Evolutionary conservation across 2,888 invertebrate genomes (phyloP), one percentile per base, ranked within the genome.

Genomic region (Cephonodes hylas): DNA sequence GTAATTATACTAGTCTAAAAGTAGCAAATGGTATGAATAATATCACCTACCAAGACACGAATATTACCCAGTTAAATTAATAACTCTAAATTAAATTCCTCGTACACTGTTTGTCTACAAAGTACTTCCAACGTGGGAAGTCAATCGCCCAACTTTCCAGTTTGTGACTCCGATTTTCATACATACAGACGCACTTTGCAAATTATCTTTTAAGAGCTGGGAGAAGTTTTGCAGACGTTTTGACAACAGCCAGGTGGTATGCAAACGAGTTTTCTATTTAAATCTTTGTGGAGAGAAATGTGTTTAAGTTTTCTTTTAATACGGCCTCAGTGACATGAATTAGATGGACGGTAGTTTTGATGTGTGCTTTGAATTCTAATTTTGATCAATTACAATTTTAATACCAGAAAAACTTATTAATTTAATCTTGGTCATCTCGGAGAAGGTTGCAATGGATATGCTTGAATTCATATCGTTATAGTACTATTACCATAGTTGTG

Each of bases 181-280:
- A 59, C 31, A 22, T 13, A 59, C 31, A 31, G 13, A 34, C 10
- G 31, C 18, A 59, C 44, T 59, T 59, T 18, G 1, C 22, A 34
- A 59, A 45, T 59, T 59, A 45, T 46, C 45, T 45, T 22, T 31
- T 45, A 22, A 45, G 31, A 20, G 22, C n/a, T 45, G 34, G n/a
- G 44, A 20, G 57, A 57, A 57, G 34, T 31, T 38, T 34, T 34
- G 34, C 2, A 20, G 25, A 23, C 13, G 23, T 34, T 57, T 20
- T 38, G 57, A 57, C 38, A 38, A 34, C 20, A 13, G 27, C 23
- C 44, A 44, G 48, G 27, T 31, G 48, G 27, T 15, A 31, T 31
- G 3, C n/a, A 13, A 31, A 31, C 27, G 53, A 53, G 31, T 18
- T 31, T 31, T 31, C 1, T 18, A 48, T 48, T 27, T 48, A 46